Percentiles rank a stretch among this genome's conserved stretches.
phyloP scores from a whole-genome alignment of 2,888 invertebrate species.

The Hypomecis atomaria region DNA sequence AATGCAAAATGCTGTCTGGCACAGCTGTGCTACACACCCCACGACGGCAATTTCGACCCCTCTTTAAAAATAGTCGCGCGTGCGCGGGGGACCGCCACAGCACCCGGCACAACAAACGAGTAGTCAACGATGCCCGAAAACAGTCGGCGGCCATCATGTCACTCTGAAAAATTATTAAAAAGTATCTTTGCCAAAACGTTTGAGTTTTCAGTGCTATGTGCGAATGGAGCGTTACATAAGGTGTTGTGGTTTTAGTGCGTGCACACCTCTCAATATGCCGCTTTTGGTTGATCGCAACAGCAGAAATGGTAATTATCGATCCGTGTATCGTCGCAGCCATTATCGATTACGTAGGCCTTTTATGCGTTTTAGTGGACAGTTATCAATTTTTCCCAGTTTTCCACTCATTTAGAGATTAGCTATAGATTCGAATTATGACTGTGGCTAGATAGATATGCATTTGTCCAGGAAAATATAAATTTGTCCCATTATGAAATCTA shows the following conservation, averaged over 20 bases:
- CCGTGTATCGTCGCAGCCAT: slow-evolving; percentile 68
- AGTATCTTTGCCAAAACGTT: slow-evolving; percentile 43
- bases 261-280: slow-evolving; percentile 65
- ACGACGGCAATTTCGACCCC: slow-evolving; percentile 71
- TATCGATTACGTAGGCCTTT: slow-evolving; percentile 46
- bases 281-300: slow-evolving; percentile 68
- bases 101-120: slow-evolving; percentile 63
- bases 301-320: slow-evolving; percentile 81
- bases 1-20: slow-evolving; percentile 45
- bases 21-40: slow-evolving; percentile 78
- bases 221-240: slow-evolving; percentile 66
- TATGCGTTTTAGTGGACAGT: slow-evolving; percentile 8
- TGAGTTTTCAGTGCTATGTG: slow-evolving; percentile 61
- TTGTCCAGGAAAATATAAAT: too few relatives aligned
- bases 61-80: slow-evolving; percentile 75
- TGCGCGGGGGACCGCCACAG: slow-evolving; percentile 73
- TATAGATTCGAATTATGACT: background rate
- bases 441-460: background rate
- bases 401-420: background rate
- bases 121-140: slow-evolving; percentile 69
- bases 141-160: slow-evolving; percentile 59
- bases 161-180: slow-evolving; percentile 48
- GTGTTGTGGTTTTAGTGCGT: slow-evolving; percentile 47
- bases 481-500: too few relatives aligned
- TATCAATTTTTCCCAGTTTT: background rate